Base-by-base conservation (phyloP, 2,797 vertebrate genomes). In the Eulemur rubriventer region DNA sequence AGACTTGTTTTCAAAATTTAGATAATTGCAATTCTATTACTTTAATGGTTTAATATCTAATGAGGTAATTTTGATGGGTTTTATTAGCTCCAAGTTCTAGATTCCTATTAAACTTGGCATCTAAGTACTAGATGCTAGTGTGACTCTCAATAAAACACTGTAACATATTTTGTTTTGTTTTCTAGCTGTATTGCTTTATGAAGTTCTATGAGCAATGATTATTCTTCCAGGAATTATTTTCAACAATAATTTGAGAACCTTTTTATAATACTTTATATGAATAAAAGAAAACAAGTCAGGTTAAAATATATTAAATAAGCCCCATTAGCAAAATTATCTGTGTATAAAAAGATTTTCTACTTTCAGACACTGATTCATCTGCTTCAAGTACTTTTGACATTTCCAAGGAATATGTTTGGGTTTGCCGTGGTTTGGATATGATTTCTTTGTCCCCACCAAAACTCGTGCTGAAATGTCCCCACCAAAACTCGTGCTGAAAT, bases 1-100 rank as follows among this genome's bases (percentile, higher is more conserved):
- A 78, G 12, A 2, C 33, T 95, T 94, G 5, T 55, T 96, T 96
- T 83, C 79, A 26, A 85, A 76, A 87, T 69, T 93, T 94, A 88
- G 24, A 41, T n/a, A 35, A 48, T 9, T 88, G 28, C 11, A 97
- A 57, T 16, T 94, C 59, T 0, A 55, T 82, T 97, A 89, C 43
- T 22, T 0, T 88, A 88, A 94, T 86, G 59, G 1, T 55, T 0
- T 38, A 55, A 17, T n/a, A 8, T 88, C 63, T 84, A 89, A 8
- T 43, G 30, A 20, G 41, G 6, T 10, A 70, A 8, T 33, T 89
- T 75, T 57, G 67, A 92, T 43, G 2, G 3, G 4, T 75, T 95
- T 89, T 85, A 83, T 52, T 63, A 94, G 9, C 6, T 73, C 57
- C 70, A 90, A 69, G 2, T 93, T 76, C 52, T 48, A 95, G 69